Evolutionary conservation across 2,113 vertebrate species (phyloP), one percentile per base, ranked within the genome.

Genomic region (Okapia johnstoni): DNA sequence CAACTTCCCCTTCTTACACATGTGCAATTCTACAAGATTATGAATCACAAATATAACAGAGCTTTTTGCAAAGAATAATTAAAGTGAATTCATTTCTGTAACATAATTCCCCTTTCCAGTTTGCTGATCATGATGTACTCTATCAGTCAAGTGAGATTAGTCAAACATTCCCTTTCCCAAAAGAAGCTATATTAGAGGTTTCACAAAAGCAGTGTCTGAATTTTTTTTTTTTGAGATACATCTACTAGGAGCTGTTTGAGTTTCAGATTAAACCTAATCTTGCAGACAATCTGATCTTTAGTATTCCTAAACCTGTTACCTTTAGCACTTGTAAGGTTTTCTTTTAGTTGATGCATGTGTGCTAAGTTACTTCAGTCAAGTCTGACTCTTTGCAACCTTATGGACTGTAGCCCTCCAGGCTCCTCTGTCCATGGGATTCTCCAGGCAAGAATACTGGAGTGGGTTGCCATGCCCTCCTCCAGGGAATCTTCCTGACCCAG

Each of bases 21-120:
- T 43, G 23, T 57, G n/a, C 46, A 28, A 91, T 90, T 90, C 76
- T 88, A 36, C 23, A 77, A 95, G 50, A 54, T 97, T 85, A 57
- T 85, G n/a, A 93, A 40, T 97, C 90, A 95, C 52, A 94, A 93
- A 79, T 73, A 90, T 54, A 79, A 96, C 92, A 76, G 12, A 88
- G 4, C 4, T 85, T 80, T 85, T 93, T 77, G 43, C 40, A 43
- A 86, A 90, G 36, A 94, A 54, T 52, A 97, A 46, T 92, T 60
- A 83, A 54, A 90, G 73, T 88, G 33, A 21, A 90, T 76, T 98
- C 30, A 58, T 93, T 97, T 95, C 94, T 96, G 16, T 50, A 66
- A 94, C 52, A 93, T 17, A 96, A 84, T 94, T 77, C 40, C 33
- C 50, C 66, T 79, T 86, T 50, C 66, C 60, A 88, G 40, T 63